Evolutionary conservation across 2,797 vertebrate species (phyloP).

Genomic region (Acanthiza pusilla): DNA sequence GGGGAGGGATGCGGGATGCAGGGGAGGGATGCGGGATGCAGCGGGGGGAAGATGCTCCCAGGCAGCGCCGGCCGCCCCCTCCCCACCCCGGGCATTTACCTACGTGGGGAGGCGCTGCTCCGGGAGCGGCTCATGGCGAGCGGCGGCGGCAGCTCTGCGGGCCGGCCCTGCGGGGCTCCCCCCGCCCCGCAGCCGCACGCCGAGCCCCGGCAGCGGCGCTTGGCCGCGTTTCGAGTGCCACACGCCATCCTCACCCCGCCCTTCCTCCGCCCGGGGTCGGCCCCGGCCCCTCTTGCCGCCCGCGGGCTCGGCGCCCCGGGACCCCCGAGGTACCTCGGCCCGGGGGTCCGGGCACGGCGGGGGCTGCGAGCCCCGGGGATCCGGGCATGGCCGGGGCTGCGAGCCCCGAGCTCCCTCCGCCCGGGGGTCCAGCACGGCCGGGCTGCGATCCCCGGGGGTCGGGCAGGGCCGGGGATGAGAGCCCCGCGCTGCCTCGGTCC

Average conservation of each 20-base stretch:
- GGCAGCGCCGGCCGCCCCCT: background rate
- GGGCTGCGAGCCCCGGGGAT: too few species aligned
- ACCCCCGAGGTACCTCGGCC: background rate
- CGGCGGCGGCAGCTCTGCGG: background rate
- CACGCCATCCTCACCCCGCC: background rate
- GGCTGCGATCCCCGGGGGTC: background rate
- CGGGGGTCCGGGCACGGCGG: too few species aligned
- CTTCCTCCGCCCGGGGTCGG: background rate
- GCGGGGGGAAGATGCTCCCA: background rate
- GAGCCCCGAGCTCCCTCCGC: too few species aligned
- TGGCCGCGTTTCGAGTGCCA: background rate
- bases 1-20: background rate
- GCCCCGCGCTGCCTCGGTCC: too few species aligned
- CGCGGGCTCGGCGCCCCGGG: background rate
- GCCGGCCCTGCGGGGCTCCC: background rate
- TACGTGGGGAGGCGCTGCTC: slow-evolving; percentile 29
- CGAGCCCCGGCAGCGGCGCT: slow-evolving; percentile 1
- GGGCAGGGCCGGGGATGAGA: too few species aligned
- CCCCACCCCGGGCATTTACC: slow-evolving; percentile 20
- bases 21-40: background rate
- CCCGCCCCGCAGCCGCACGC: background rate
- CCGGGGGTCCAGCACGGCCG: background rate
- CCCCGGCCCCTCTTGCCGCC: background rate
- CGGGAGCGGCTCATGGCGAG: slow-evolving; percentile 19
- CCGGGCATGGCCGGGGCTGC: too few species aligned